Evolutionary conservation across 1,140 invertebrate species (phyloP).

Genomic region (Zaprionus ornatus): DNA sequence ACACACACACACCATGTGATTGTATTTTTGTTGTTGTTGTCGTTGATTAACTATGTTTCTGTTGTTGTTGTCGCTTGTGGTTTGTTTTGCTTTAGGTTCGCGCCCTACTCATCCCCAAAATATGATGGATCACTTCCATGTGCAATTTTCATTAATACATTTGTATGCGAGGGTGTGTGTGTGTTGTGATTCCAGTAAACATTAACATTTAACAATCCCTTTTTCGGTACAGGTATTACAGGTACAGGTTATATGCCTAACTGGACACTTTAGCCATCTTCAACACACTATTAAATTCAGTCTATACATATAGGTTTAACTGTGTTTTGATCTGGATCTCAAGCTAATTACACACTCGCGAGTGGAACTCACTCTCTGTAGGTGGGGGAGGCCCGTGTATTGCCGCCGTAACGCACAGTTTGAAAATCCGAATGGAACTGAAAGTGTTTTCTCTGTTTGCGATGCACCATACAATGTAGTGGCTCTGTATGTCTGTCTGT

Average conservation of each 20-base stretch:
- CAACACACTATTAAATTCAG: neutral
- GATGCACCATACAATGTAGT: constrained; percentile 22
- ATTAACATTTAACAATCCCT: neutral
- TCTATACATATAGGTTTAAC: neutral
- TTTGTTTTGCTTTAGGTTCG: constrained; percentile 39
- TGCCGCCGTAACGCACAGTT: constrained; percentile 37
- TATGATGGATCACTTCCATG: constrained; percentile 82
- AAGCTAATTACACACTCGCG: neutral
- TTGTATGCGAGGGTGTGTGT: constrained; percentile 31
- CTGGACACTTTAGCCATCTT: too few species aligned
- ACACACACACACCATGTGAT: neutral
- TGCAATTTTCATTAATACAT: constrained; percentile 80
- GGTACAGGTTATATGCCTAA: neutral
- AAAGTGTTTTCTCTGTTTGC: constrained; percentile 37
- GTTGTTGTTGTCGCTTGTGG: constrained; percentile 54
- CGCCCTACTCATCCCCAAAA: constrained; percentile 61
- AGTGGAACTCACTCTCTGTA: neutral
- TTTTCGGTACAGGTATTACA: neutral
- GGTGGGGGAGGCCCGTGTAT: neutral
- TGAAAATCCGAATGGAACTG: constrained; percentile 60
- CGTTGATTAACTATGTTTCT: constrained; percentile 76
- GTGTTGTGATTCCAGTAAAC: neutral
- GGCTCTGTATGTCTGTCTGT: neutral
- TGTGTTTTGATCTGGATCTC: neutral
- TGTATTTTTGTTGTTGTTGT: constrained; percentile 36